Evolutionary conservation across 64 coral and sea anemone species (phyloP), one percentile per base, ranked within the genome.

Genomic region (Porites lutea): DNA sequence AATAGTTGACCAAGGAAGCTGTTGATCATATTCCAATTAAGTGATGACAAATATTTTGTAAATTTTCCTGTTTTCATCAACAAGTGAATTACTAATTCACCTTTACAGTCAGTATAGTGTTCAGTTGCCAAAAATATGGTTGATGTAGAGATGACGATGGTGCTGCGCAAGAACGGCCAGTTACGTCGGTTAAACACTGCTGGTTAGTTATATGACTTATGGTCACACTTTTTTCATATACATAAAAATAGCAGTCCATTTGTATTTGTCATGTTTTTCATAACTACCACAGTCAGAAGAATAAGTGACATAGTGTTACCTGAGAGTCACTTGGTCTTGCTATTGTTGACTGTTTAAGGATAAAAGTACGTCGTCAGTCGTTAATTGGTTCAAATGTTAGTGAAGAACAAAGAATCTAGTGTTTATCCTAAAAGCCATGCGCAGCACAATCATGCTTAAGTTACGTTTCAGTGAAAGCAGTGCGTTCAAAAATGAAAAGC

Each of bases 321-420:
- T 84, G 62, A 8, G 69, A 69, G 63, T 84, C 81, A 68, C 81
- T 66, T 84, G 81, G 81, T 84, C 81, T 84, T 84, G 81, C 63
- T 84, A 84, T 84, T 69, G 81, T 84, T 22, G 81, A 84, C 81
- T 84, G 81, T 84, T 84, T 22, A 48, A 68, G 81, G 81, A 84
- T 84, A 84, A 84, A 84, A 84, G 81, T 84, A 84, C 21, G 81
- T 84, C 81, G 63, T 84, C 81, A 83, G 62, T 46, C 8, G 45
- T 45, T 83, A 65, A 84, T 7, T 67, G 27, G 37, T 84, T 68
- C 54, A 57, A 57, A 37, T 48, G 46, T 51, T 44, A 2, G 13
- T 50, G 62, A 13, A 65, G 62, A 65, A 65, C 62, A 13, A 65
- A 71, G 68, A 12, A 11, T 22, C 68, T 37, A 27, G 21, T 7